These are phyloP conservation scores for Fulica atra DNA, from an alignment of 2,113 vertebrate species.

Conservation along the genomic window DNA sequence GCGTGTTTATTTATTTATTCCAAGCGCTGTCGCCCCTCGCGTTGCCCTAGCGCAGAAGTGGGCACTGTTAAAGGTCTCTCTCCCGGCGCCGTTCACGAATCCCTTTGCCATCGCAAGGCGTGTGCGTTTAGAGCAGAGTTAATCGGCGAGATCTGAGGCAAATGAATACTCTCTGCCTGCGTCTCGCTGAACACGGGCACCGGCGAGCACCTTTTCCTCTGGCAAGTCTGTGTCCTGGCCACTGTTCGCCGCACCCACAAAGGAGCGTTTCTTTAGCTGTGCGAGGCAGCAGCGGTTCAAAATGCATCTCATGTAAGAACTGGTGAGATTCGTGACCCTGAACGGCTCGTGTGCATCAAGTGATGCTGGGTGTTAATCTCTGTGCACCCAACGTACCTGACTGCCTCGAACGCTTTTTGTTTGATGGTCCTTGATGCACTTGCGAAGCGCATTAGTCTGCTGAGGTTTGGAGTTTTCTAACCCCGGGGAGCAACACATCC, in stretches of 20 bases:
- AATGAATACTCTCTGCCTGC: neutral
- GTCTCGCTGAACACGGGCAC: neutral
- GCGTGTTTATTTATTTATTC: neutral
- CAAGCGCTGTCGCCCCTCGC: neutral
- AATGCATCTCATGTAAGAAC: neutral
- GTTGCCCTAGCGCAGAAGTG: neutral
- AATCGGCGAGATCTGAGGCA: neutral
- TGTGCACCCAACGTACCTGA: neutral
- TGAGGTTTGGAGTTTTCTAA: slow-evolving; percentile 27
- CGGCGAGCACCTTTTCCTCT: neutral
- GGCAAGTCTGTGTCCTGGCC: neutral
- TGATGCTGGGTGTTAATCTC: neutral
- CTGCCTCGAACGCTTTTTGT: slow-evolving; percentile 1
- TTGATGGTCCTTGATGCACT: slow-evolving; percentile 12
- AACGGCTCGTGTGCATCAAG: neutral
- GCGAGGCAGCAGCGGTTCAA: neutral
- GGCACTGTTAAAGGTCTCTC: neutral
- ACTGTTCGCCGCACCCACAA: neutral
- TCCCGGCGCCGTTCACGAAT: neutral
- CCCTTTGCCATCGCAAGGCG: neutral
- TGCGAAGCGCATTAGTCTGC: neutral
- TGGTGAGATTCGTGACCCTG: neutral
- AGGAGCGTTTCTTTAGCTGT: neutral
- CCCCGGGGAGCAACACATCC: neutral
- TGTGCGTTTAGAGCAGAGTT: neutral